phyloP scores from a whole-genome alignment of 1,140 invertebrate genomes.

The Drosophila mojavensis region DNA sequence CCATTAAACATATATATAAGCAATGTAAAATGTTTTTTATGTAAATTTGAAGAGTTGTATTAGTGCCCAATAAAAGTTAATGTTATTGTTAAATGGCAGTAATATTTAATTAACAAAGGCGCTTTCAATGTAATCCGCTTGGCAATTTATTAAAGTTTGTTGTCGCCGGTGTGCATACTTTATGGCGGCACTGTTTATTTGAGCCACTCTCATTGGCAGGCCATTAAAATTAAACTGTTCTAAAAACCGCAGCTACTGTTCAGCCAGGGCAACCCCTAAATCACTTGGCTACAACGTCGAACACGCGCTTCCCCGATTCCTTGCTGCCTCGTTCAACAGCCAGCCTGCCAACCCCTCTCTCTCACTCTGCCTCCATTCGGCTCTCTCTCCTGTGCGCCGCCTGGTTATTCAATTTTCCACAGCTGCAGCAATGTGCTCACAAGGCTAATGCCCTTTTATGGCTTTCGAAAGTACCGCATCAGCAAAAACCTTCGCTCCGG shows the following conservation, averaged over 20 bases:
- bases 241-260: constrained; percentile 28
- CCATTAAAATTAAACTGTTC: constrained; percentile 57
- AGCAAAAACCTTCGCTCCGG: constrained; percentile 49
- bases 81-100: background rate
- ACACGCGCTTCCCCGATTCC: constrained; percentile 20
- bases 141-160: constrained; percentile 8
- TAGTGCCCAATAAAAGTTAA: background rate
- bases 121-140: background rate
- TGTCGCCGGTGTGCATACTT: constrained; percentile 27
- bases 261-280: constrained; percentile 61
- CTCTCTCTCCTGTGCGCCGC: constrained; percentile 11
- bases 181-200: constrained; percentile 28
- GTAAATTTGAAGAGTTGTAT: background rate
- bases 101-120: constrained; percentile 3
- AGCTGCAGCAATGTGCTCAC: constrained; percentile 52
- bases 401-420: constrained; percentile 71
- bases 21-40: no score
- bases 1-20: no score
- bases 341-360: background rate
- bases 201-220: constrained; percentile 39
- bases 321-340: constrained; percentile 19
- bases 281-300: constrained; percentile 56
- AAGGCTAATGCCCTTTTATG: constrained; percentile 79
- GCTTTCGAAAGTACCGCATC: constrained; percentile 73
- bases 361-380: no score